phyloP scores from a whole-genome alignment of 2,797 vertebrate genomes.

The Pyrocephalus nanus region DNA sequence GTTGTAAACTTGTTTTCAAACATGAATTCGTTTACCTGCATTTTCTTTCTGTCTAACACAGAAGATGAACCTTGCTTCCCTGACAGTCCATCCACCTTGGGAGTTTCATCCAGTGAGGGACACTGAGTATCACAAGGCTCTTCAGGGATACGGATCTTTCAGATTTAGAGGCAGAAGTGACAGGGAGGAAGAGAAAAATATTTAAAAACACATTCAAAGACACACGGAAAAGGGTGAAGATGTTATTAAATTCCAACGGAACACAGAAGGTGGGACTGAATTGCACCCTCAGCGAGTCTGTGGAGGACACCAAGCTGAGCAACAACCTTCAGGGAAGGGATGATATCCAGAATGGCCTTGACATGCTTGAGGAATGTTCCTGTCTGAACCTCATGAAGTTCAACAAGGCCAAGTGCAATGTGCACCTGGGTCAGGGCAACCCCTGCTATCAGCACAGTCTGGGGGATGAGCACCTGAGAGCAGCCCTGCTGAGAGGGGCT shows the following conservation, averaged over 20 bases:
- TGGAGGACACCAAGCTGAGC: neutral
- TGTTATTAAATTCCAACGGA: neutral
- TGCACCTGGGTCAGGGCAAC: rapidly evolving
- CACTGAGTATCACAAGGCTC: neutral
- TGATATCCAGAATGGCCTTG: neutral
- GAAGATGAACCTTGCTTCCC: slow-evolving; percentile 22
- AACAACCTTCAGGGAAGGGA: neutral
- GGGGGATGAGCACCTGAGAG: rapidly evolving
- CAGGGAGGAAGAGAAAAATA: neutral
- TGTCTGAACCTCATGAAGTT: neutral
- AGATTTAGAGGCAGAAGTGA: slow-evolving; percentile 1
- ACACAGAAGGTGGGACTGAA: neutral
- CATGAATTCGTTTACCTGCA: slow-evolving; percentile 20
- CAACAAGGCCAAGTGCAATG: neutral
- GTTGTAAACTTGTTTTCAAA: neutral
- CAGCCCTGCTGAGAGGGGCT: neutral
- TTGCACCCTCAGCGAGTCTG: neutral
- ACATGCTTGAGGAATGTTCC: neutral
- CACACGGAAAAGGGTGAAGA: neutral
- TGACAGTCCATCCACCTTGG: neutral
- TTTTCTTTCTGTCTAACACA: slow-evolving; percentile 57
- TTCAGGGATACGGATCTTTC: neutral
- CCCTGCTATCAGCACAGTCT: rapidly evolving
- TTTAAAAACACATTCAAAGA: neutral
- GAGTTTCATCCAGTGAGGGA: neutral